phyloP scores from a whole-genome alignment of 2,888 invertebrate genomes.

The Drepana falcataria region DNA sequence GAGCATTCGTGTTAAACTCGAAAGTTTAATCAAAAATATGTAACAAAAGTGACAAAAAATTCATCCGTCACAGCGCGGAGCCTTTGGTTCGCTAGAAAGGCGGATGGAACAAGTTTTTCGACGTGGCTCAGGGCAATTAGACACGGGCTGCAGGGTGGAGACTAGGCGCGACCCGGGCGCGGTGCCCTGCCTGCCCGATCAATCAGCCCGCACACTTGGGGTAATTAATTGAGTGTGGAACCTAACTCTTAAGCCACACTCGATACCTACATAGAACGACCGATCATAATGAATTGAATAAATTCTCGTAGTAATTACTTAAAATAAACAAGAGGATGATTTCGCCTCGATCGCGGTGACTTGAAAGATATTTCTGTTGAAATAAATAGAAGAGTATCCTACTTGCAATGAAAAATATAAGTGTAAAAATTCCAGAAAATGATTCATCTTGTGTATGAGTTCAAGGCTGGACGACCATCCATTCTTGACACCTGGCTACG shows the following conservation, averaged over 20 bases:
- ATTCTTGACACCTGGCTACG: too few species aligned
- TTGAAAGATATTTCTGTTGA: too few species aligned
- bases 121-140: conserved; percentile 47
- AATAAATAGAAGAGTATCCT: too few species aligned
- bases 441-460: too few species aligned
- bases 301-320: too few species aligned
- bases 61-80: conserved; percentile 6
- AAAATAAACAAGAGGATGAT: too few species aligned
- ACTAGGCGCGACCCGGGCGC: conserved; percentile 41
- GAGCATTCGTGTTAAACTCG: conserved; percentile 16
- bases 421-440: too few species aligned
- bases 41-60: conserved; percentile 26
- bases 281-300: conserved; percentile 23
- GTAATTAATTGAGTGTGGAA: conserved; percentile 55
- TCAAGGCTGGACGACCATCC: too few species aligned
- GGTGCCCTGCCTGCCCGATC: conserved; percentile 33
- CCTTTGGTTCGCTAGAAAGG: conserved; percentile 27
- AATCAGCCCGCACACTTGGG: conserved; percentile 47
- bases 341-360: too few species aligned
- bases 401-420: too few species aligned
- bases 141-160: conserved; percentile 40
- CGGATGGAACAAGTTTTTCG: conserved; percentile 50
- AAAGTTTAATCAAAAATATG: conserved; percentile 12
- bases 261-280: conserved; percentile 16
- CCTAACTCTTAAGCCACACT: conserved; percentile 6